phyloP scores from a whole-genome alignment of 2,113 vertebrate genomes.

The Macrotis lagotis region DNA sequence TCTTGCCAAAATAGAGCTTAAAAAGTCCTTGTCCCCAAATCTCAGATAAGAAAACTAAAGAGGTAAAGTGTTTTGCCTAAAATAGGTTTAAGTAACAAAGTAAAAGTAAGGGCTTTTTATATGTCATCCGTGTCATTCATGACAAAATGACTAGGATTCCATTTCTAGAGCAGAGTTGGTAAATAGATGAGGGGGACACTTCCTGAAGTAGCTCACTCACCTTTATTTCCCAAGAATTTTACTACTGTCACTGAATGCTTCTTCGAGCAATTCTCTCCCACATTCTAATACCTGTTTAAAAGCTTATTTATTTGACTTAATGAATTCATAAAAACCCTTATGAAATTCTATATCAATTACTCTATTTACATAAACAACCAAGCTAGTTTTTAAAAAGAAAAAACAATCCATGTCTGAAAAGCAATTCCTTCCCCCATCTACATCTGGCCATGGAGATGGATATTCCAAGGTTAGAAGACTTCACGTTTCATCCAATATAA shows the following conservation, averaged over 20 bases:
- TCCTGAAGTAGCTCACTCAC: too few species aligned
- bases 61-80: not conserved
- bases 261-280: not conserved
- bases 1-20: not conserved
- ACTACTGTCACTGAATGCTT: not conserved
- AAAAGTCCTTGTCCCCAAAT: not conserved
- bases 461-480: not conserved
- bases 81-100: not conserved
- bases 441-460: not conserved
- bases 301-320: not conserved
- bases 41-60: not conserved
- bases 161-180: not conserved
- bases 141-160: not conserved
- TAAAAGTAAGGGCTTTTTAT: too few species aligned
- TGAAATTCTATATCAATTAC: slow-evolving; percentile 27
- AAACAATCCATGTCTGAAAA: slow-evolving; percentile 12
- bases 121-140: not conserved
- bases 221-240: not conserved
- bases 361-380: slow-evolving; percentile 41
- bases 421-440: not conserved
- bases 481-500: not conserved
- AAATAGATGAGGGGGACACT: too few species aligned
- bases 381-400: not conserved
- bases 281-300: not conserved
- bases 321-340: not conserved